Evolutionary conservation across 2,888 invertebrate species (phyloP), one percentile per base, ranked within the genome.

Genomic region (Cephalotes varians): DNA sequence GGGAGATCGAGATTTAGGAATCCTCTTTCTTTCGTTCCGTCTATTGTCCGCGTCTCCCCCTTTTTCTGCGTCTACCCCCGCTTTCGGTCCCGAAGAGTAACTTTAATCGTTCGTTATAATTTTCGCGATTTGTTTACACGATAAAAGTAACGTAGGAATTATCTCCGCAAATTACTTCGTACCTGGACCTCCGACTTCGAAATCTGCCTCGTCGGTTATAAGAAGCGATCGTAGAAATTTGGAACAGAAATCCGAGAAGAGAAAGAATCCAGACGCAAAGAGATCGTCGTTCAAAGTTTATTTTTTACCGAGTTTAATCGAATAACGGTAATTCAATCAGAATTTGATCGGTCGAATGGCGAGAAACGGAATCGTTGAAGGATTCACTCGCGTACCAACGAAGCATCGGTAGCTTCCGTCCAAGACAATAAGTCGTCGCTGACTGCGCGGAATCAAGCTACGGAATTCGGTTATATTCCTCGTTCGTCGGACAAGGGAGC

Each of bases 1-100:
- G 51, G 71, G 85, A 65, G 83, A 82, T 82, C 21, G 86, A 49
- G 81, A 82, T 84, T 85, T 84, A 85, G 83, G 73, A 87, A 85
- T 83, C 72, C 71, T 83, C 76, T 60, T 71, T 69, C 67, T 79
- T 83, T 82, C 74, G 56, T 85, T 81, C 64, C 82, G 21, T 62
- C 69, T 65, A 51, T 44, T 25, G 51, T 71, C 79, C 56, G 73
- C 21, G 62, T 62, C 71, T 83, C 49, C 64, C 83, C 54, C 60
- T 12, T 54, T 4, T 58, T 15, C 25, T 12, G n/a, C 40, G n/a
- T 47, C n/a, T 21, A 1, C 25, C 56, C 18, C 21, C 31, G 7
- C 58, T 64, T 6, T 54, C 12, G 21, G 4, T 25, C 9, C 31
- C 12, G 18, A 25, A n/a, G 28, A 28, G 12, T 34, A 21, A 44